These are phyloP conservation scores for Triops cancriformis DNA, from an alignment of 1,140 invertebrate genomes.

Conservation along the genomic window DNA sequence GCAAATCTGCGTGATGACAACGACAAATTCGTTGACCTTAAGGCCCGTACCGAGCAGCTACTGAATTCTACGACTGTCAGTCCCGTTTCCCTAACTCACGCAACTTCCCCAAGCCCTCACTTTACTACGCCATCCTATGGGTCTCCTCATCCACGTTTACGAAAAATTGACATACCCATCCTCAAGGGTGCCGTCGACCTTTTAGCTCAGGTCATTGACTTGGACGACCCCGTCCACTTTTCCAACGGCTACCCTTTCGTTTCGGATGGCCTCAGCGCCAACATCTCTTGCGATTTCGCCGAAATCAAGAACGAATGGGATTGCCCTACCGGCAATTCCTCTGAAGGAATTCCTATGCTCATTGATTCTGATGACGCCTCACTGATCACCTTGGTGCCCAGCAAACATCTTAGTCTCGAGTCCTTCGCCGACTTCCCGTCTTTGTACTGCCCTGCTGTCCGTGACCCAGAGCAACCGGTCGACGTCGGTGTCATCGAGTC, in stretches of 20 bases:
- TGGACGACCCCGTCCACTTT: slow-evolving; percentile 97
- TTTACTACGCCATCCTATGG: not conserved
- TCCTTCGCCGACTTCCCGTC: slow-evolving; percentile 96
- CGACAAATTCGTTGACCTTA: not conserved
- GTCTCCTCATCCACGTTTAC: not conserved
- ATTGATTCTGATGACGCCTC: slow-evolving; percentile 95
- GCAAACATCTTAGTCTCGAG: slow-evolving; percentile 95
- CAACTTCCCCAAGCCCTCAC: not conserved
- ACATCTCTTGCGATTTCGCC: slow-evolving; percentile 97
- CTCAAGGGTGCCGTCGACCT: slow-evolving; percentile 87
- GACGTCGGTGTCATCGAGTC: slow-evolving; percentile 94
- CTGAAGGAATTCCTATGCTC: slow-evolving; percentile 70
- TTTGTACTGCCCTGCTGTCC: slow-evolving; percentile 94
- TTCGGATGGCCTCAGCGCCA: slow-evolving; percentile 95
- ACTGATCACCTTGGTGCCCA: slow-evolving; percentile 83
- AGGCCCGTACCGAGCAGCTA: not conserved
- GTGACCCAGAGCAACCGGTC: slow-evolving; percentile 99
- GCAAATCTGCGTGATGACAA: not conserved
- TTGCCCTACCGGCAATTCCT: slow-evolving; percentile 88
- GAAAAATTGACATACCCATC: slow-evolving; percentile 16
- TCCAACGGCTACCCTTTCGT: slow-evolving; percentile 94
- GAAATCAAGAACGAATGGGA: slow-evolving; percentile 98
- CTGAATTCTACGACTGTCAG: not conserved
- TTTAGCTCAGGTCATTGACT: slow-evolving; percentile 90
- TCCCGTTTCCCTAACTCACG: not conserved